Evolutionary conservation across 1,140 invertebrate genomes (phyloP), one percentile per base, ranked within the genome.

Genomic region (Drosophila murphyi): DNA sequence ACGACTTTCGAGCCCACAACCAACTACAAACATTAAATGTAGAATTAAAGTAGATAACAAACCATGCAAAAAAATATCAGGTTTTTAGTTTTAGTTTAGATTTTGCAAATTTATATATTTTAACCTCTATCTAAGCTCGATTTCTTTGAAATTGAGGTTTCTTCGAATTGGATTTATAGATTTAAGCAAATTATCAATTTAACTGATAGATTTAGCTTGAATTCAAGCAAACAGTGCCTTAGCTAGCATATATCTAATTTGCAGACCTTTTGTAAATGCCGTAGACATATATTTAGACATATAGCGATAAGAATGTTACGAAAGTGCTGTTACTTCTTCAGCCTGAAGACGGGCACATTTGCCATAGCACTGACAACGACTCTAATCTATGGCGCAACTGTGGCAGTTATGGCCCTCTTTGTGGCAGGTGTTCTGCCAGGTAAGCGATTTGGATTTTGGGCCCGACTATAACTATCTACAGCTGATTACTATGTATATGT

Each of bases 231-330:
- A 43, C 39, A 4, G 0, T n/a, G 39, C 10, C 4, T 43, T 43
- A 43, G 39, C 10, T 43, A 43, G 39, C 39, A 43, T 4, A 0
- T n/a, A n/a, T 43, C 10, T 43, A n/a, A 43, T n/a, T 43, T 43
- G 10, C n/a, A 43, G 1, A 43, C 39, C n/a, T n/a, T 43, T 4
- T 43, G n/a, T 8, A 43, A n/a, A 43, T 43, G 39, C n/a, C n/a
- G 10, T n/a, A 43, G 1, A 35, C 20, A 20, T 20, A 20, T 20
- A 20, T 20, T 20, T 20, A 20, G 20, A 20, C 1, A 20, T 20
- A 1, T 20, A 20, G 20, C 20, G 20, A 20, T 61, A 2, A 48
- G 50, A 50, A 67, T 67, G 65, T 3, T 59, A 34, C 12, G 3
- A 0, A 50, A 45, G 3, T 68, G 20, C 3, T 55, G 4, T n/a